Percentiles rank a stretch among this genome's conserved stretches.
Conservation (phyloP, 2,113 vertebrate species). For the Erythrocercus mccallii region DNA sequence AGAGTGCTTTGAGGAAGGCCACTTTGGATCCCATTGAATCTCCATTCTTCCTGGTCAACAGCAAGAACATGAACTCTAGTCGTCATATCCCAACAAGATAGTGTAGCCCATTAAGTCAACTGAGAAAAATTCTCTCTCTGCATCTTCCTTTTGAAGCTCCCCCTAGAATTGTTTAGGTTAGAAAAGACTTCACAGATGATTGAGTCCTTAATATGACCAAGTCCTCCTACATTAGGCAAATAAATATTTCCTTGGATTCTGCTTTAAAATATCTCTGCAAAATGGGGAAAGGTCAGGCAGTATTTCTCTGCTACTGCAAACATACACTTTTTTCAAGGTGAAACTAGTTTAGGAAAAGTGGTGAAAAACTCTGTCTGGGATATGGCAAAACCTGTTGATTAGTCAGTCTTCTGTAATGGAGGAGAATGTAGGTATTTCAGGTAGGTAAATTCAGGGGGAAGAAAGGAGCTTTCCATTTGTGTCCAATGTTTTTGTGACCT, state of each 20-base stretch:
- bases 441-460: not conserved
- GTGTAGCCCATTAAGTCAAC: not conserved
- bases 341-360: not conserved
- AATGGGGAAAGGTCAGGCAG: not conserved
- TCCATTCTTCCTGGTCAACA: not conserved
- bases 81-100: not conserved
- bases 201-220: accelerated
- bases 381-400: not conserved
- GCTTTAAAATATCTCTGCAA: not conserved
- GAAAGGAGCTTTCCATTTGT: not conserved
- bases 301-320: not conserved
- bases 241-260: not conserved
- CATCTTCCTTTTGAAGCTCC: not conserved
- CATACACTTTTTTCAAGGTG: not conserved
- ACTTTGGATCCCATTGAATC: not conserved
- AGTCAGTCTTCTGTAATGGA: not conserved
- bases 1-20: not conserved
- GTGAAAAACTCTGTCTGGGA: not conserved
- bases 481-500: not conserved
- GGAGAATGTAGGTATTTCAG: not conserved
- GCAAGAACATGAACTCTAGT: not conserved
- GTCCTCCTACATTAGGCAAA: not conserved
- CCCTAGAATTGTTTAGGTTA: not conserved
- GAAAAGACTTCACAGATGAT: not conserved
- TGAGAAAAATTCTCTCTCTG: not conserved